These are phyloP conservation scores for Leptobrachium ailaonicum DNA, from an alignment of 2,113 vertebrate genomes.

Conservation along the genomic window DNA sequence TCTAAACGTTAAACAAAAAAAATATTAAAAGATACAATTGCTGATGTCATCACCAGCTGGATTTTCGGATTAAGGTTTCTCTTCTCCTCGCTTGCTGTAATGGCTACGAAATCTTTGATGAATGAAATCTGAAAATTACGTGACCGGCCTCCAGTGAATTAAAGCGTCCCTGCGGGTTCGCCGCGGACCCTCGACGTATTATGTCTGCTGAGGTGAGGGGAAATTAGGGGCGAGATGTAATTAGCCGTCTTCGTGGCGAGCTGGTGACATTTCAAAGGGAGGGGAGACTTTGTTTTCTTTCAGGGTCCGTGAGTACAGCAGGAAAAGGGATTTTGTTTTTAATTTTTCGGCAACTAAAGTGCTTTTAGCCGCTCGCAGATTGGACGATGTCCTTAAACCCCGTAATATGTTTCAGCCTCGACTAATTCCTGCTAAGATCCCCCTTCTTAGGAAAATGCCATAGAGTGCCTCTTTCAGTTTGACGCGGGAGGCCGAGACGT, in stretches of 20 bases:
- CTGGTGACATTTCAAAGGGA: neutral
- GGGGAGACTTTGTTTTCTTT: conserved; percentile 20
- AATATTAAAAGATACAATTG: too few relatives aligned
- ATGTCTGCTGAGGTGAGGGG: neutral
- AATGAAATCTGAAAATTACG: conserved; percentile 24
- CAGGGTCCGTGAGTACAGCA: conserved; percentile 49
- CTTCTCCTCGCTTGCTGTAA: neutral
- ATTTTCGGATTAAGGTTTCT: conserved; percentile 34
- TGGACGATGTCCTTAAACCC: conserved; percentile 55
- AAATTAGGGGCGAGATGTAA: neutral
- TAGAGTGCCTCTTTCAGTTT: conserved; percentile 60
- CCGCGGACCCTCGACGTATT: neutral
- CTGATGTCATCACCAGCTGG: conserved; percentile 64
- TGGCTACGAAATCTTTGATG: conserved; percentile 41
- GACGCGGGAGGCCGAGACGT: conserved; percentile 51
- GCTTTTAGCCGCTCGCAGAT: conserved; percentile 60
- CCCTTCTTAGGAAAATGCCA: conserved; percentile 23
- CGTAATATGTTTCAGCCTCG: conserved; percentile 54
- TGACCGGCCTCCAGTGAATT: neutral
- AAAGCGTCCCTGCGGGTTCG: conserved; percentile 8
- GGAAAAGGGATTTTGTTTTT: conserved; percentile 30
- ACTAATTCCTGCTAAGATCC: conserved; percentile 50
- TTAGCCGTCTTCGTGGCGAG: neutral
- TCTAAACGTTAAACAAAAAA: too few relatives aligned
- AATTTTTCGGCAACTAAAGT: conserved; percentile 49